These are phyloP conservation scores for Desmophyllum pertusum DNA, from an alignment of 92 coral and sea anemone genomes.

Conservation along the genomic window DNA sequence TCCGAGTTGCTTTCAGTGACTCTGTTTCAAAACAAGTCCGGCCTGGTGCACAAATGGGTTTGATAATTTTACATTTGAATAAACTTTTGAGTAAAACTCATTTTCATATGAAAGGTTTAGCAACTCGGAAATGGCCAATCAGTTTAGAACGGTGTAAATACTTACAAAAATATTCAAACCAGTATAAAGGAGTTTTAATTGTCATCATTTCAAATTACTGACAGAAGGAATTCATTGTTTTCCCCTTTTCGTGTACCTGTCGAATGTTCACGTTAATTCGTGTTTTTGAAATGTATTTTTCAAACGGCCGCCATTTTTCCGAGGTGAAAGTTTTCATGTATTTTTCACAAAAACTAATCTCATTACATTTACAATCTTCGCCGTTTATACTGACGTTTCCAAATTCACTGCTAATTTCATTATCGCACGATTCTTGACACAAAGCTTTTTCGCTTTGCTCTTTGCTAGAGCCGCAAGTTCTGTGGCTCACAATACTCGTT, in stretches of 20 bases:
- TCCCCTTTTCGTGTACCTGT: conserved; percentile 87
- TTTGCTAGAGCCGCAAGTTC: not conserved
- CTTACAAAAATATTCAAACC: not conserved
- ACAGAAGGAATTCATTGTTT: conserved; percentile 47
- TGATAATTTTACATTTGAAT: too few relatives aligned
- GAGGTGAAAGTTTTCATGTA: conserved; percentile 29
- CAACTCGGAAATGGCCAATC: too few relatives aligned
- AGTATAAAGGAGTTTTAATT: not conserved
- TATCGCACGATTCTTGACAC: not conserved
- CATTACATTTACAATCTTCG: conserved; percentile 10
- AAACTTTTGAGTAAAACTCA: too few relatives aligned
- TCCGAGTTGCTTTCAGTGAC: too few relatives aligned
- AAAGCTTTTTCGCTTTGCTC: not conserved
- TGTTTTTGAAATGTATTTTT: conserved; percentile 81
- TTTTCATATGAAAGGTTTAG: too few relatives aligned
- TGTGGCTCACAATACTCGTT: not conserved
- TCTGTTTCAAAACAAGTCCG: too few relatives aligned
- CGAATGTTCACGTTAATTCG: conserved; percentile 95
- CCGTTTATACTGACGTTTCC: not conserved
- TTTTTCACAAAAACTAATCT: conserved; percentile 20
- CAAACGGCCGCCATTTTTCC: conserved; percentile 83
- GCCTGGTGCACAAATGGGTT: too few relatives aligned
- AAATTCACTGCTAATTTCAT: not conserved
- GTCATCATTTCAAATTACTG: not conserved
- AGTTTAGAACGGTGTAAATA: not conserved